Conservation (phyloP, 1,140 invertebrate species). For the Calycopis cecrops region DNA sequence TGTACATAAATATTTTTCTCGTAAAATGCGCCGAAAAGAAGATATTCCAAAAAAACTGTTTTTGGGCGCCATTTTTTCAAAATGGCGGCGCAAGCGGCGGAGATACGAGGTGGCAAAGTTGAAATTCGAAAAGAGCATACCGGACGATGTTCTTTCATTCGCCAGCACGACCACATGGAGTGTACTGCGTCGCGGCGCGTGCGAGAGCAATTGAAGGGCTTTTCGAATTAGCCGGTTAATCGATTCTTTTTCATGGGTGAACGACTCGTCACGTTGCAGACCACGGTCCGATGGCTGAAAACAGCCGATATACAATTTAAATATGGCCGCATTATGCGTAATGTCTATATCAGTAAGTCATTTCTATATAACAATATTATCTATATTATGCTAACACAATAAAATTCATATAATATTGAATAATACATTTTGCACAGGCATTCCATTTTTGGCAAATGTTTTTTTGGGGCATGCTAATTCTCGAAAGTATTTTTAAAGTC, state of each 20-base stretch:
- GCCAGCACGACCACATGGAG: background rate
- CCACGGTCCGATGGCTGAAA: slow-evolving; percentile 27
- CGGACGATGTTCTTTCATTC: background rate
- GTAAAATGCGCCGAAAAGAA: too few species aligned
- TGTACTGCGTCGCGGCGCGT: background rate
- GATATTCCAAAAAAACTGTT: too few species aligned
- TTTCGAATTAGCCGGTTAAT: slow-evolving; percentile 22
- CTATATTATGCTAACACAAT: too few species aligned
- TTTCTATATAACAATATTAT: background rate
- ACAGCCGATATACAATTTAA: slow-evolving; percentile 22
- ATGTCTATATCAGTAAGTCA: background rate
- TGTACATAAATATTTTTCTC: too few species aligned
- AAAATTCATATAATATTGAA: too few species aligned
- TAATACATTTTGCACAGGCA: background rate
- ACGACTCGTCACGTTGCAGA: slow-evolving; percentile 34
- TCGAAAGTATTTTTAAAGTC: background rate
- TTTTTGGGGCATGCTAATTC: background rate
- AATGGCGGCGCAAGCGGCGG: too few species aligned
- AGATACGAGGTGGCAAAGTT: too few species aligned
- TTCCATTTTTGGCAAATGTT: background rate
- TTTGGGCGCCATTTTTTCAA: too few species aligned
- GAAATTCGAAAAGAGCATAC: too few species aligned
- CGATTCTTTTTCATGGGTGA: slow-evolving; percentile 28
- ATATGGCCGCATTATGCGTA: slow-evolving; percentile 8
- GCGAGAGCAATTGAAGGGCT: slow-evolving; percentile 5